These are phyloP conservation scores for Macrosiphum euphorbiae DNA, from an alignment of 2,888 invertebrate species.

Conservation along the genomic window DNA sequence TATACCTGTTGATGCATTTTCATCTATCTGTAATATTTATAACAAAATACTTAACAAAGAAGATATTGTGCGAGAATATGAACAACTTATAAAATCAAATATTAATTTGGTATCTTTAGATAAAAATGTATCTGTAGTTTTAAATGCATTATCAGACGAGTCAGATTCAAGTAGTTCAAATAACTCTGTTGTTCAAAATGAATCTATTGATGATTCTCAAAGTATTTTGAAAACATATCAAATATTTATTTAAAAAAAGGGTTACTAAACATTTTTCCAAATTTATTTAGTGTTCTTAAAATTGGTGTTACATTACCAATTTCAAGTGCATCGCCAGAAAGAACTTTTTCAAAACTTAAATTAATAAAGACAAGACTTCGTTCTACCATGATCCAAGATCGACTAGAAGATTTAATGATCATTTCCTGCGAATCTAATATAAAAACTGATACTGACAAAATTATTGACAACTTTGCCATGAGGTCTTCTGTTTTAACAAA, in stretches of 20 bases:
- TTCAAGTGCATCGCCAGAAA: too few species aligned
- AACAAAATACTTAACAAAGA: neutral
- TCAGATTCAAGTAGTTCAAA: neutral
- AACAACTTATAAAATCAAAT: neutral
- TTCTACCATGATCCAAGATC: too few species aligned
- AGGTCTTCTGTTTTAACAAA: slow-evolving; percentile 14
- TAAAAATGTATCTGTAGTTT: neutral
- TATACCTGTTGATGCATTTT: neutral
- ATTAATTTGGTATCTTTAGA: neutral
- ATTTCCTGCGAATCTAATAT: too few species aligned
- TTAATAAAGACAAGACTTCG: too few species aligned
- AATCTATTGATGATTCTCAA: too few species aligned
- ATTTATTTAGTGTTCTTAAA: too few species aligned
- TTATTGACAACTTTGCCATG: too few species aligned
- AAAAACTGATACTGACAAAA: too few species aligned
- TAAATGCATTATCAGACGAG: neutral
- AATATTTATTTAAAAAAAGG: neutral
- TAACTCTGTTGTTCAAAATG: neutral
- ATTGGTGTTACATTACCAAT: too few species aligned
- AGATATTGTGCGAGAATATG: slow-evolving; percentile 13
- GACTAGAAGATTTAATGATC: too few species aligned
- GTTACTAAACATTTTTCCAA: too few species aligned
- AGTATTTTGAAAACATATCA: neutral
- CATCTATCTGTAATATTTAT: neutral
- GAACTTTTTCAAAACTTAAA: too few species aligned